Evolutionary conservation across 2,888 invertebrate species (phyloP), one percentile per base, ranked within the genome.

Genomic region (Ptychoptera contaminata): DNA sequence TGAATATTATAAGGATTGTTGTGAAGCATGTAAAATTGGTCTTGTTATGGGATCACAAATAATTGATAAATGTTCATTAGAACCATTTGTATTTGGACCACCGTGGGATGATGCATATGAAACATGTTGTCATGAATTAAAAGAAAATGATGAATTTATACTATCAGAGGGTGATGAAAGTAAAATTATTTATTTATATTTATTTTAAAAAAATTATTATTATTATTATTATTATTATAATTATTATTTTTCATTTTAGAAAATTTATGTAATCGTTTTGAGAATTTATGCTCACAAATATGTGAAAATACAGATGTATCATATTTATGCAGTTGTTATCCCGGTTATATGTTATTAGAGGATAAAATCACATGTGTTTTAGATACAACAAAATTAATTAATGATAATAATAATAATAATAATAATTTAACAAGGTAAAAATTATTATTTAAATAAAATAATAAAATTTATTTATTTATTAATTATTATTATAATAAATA

Each of bases 21-120:
- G 78, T 53, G 74, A 74, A 51, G 71, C 74, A 8, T 79, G 79
- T 52, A 72, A 74, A 56, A 61, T 77, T 36, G 80, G 80, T 2
- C 61, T 78, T 34, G 69, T 74, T 37, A 69, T 74, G 1, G 69
- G 70, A 36, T 68, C 71, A 43, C n/a, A n/a, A n/a, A 60, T 58
- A 39, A 70, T 69, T 16, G 67, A 68, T 42, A 58, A 59, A 41
- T 79, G 79, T 52, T 62, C 66, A 11, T 70, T 74, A 46, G 67
- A 68, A 14, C 58, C 65, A 37, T 68, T 76, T 43, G 64, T 65
- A n/a, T 67, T 75, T 45, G 73, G 73, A 2, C 59, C 63, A 41
- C 71, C 74, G 7, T 73, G 72, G 68, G 76, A 78, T 48, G 69
- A 72, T 41, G 73, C 78, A 0, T 78, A 73, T 54, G 60, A 65